phyloP scores from a whole-genome alignment of 2,888 invertebrate genomes.

The Hylaea fasciaria region DNA sequence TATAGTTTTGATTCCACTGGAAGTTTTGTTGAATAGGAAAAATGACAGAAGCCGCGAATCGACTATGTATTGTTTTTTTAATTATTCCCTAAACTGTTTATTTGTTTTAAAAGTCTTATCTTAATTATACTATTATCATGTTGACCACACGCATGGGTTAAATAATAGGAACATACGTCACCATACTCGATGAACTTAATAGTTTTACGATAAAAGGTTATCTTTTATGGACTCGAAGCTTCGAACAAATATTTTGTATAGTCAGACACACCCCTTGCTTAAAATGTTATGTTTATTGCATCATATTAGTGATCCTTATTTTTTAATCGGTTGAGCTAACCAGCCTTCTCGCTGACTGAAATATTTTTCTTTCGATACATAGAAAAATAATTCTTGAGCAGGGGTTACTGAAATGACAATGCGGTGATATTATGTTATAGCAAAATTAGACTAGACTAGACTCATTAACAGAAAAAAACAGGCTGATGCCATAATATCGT shows the following conservation, averaged over 20 bases:
- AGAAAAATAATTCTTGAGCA: too few relatives aligned
- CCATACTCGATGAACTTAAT: neutral
- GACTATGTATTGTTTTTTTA: too few relatives aligned
- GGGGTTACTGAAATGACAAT: too few relatives aligned
- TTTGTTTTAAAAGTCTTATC: neutral
- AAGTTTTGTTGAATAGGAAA: too few relatives aligned
- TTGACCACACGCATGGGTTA: constrained; percentile 9
- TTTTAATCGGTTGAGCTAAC: neutral
- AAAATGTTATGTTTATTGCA: constrained; percentile 14
- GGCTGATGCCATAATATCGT: too few relatives aligned
- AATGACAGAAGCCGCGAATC: too few relatives aligned
- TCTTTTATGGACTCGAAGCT: constrained; percentile 9
- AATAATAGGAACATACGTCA: neutral
- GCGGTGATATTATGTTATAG: too few relatives aligned
- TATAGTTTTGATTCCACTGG: too few relatives aligned
- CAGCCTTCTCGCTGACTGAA: too few relatives aligned
- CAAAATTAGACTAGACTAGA: too few relatives aligned
- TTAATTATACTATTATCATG: constrained; percentile 1
- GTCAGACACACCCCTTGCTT: constrained; percentile 20
- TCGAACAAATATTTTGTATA: neutral
- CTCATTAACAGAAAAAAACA: too few relatives aligned
- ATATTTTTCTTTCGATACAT: neutral
- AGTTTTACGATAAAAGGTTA: constrained; percentile 22
- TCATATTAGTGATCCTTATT: constrained; percentile 1
- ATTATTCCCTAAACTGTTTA: too few relatives aligned